A percentile compares a stretch with the other conserved stretches of the same genome.
These are phyloP conservation scores for Penaeus indicus DNA, from an alignment of 1,140 invertebrate species.

Conservation along the genomic window DNA sequence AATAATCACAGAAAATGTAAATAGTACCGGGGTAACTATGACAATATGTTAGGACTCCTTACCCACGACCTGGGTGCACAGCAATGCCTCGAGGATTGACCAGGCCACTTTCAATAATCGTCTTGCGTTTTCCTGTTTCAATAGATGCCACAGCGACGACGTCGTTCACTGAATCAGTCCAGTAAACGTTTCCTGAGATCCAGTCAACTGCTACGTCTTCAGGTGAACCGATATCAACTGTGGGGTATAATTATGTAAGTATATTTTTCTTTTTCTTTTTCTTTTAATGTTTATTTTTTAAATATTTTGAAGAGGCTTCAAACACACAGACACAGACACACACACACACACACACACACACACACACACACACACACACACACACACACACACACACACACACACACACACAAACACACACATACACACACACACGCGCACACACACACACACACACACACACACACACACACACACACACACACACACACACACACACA, in stretches of 20 bases:
- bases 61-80: conserved; percentile 91
- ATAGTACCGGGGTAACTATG: conserved; percentile 53
- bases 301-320: too few species aligned
- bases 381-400: too few species aligned
- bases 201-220: conserved; percentile 96
- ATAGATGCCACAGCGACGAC: conserved; percentile 92
- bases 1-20: background rate
- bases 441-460: too few species aligned
- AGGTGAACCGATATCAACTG: conserved; percentile 82
- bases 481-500: too few species aligned
- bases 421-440: too few species aligned
- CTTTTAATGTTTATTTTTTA: too few species aligned
- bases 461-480: too few species aligned
- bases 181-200: conserved; percentile 92
- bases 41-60: conserved; percentile 68
- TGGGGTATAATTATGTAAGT: conserved; percentile 56
- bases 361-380: too few species aligned
- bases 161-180: conserved; percentile 92
- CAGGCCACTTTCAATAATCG: conserved; percentile 83
- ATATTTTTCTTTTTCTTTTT: too few species aligned
- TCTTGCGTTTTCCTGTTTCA: conserved; percentile 80
- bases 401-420: too few species aligned
- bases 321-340: too few species aligned
- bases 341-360: too few species aligned
- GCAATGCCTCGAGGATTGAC: conserved; percentile 94